Evolutionary conservation across 1,140 invertebrate species (phyloP).

Genomic region (Phortica variegata): DNA sequence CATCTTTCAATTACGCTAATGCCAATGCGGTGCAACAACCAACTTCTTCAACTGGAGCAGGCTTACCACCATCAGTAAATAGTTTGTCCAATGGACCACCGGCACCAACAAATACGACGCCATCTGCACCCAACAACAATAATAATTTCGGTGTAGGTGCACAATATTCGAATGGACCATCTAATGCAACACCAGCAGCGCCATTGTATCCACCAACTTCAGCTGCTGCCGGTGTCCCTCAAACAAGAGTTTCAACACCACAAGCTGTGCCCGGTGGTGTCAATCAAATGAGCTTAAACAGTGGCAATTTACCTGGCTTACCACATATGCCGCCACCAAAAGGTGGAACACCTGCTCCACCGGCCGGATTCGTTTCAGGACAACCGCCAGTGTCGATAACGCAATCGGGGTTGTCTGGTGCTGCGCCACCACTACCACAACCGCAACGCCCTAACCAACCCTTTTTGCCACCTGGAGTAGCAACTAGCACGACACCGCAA

Average conservation of each 20-base stretch:
- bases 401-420: slow-evolving; percentile 18
- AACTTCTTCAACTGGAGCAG: background rate
- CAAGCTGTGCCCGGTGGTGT: slow-evolving; percentile 37
- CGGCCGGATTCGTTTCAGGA: slow-evolving; percentile 3
- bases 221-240: background rate
- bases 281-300: slow-evolving; percentile 52
- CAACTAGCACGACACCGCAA: background rate
- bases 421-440: slow-evolving; percentile 20
- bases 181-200: slow-evolving; percentile 3
- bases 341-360: slow-evolving; percentile 9
- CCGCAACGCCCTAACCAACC: too few relatives aligned
- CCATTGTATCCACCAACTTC: slow-evolving; percentile 22
- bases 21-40: slow-evolving; percentile 18
- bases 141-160: slow-evolving; percentile 31
- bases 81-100: slow-evolving; percentile 16
- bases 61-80: slow-evolving; percentile 17
- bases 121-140: slow-evolving; percentile 25
- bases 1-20: slow-evolving; percentile 34
- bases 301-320: slow-evolving; percentile 38
- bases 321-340: slow-evolving; percentile 46
- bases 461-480: slow-evolving; percentile 2
- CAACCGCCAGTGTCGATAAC: slow-evolving; percentile 32
- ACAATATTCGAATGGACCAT: slow-evolving; percentile 35
- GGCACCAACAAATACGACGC: slow-evolving; percentile 2
- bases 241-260: slow-evolving; percentile 11